A percentile compares a stretch with the other conserved stretches of the same genome.
Conservation (phyloP, 2,113 vertebrate genomes). For the Gasterosteus aculeatus region DNA sequence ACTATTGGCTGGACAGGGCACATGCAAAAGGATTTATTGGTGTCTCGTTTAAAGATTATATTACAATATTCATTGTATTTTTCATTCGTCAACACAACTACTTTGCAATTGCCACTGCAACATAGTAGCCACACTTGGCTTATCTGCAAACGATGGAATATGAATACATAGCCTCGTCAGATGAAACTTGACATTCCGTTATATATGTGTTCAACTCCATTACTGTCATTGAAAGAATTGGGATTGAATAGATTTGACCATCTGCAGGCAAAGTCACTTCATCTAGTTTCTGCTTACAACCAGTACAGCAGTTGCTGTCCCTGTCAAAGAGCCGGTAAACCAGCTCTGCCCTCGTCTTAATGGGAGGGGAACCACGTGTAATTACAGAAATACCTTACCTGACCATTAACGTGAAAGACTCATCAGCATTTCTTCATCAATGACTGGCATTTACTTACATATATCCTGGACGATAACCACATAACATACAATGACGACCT, state of each 20-base stretch:
- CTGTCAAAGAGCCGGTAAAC: constrained; percentile 36
- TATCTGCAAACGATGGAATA: constrained; percentile 33
- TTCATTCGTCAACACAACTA: not conserved
- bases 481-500: constrained; percentile 62
- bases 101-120: constrained; percentile 13
- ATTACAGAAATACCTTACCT: constrained; percentile 37
- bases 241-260: not conserved
- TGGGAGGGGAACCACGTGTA: not conserved
- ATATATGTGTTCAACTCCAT: constrained; percentile 22
- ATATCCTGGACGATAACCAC: constrained; percentile 55
- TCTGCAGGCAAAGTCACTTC: not conserved
- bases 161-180: not conserved
- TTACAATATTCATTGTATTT: not conserved
- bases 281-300: constrained; percentile 4
- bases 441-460: constrained; percentile 47
- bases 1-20: constrained; percentile 68
- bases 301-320: constrained; percentile 12
- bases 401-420: constrained; percentile 69
- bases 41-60: not conserved
- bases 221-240: constrained; percentile 55
- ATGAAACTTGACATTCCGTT: constrained; percentile 26
- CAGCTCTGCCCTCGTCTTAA: not conserved
- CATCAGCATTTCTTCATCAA: not conserved
- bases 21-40: constrained; percentile 37
- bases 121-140: not conserved